Evolutionary conservation across 2,888 invertebrate species (phyloP).

Genomic region (Thysanoteuthis rhombus): DNA sequence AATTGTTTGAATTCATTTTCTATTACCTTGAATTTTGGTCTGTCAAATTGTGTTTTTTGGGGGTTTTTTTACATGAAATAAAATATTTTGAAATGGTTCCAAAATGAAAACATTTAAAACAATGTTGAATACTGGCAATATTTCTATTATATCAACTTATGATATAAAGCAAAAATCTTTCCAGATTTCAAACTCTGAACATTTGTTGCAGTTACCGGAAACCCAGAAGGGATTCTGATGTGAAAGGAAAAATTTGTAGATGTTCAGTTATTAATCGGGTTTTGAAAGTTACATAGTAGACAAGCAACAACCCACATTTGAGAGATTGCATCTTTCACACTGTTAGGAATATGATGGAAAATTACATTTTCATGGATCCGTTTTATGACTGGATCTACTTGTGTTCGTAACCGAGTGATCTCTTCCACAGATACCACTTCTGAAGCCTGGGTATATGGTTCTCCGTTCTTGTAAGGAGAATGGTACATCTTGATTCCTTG

Average conservation of each 20-base stretch:
- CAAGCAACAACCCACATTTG: slow-evolving; percentile 19
- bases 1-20: not conserved
- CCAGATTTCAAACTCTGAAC: too few relatives aligned
- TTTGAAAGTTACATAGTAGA: slow-evolving; percentile 17
- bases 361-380: not conserved
- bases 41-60: not conserved
- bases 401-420: not conserved
- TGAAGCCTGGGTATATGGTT: not conserved
- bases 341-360: not conserved
- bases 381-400: not conserved
- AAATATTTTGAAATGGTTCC: not conserved
- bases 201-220: too few relatives aligned
- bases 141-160: not conserved
- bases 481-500: slow-evolving; percentile 1
- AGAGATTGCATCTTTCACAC: not conserved
- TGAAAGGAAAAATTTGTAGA: not conserved
- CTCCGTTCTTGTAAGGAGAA: not conserved
- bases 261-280: not conserved
- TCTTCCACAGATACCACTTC: slow-evolving; percentile 12
- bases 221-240: too few relatives aligned
- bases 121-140: not conserved
- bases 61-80: not conserved
- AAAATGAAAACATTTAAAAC: not conserved
- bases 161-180: not conserved
- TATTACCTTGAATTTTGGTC: not conserved